A percentile compares a stretch with the other conserved stretches of the same genome.
Evolutionary conservation across 2,888 invertebrate genomes (phyloP).

Genomic region (Drosophila prolongata): DNA sequence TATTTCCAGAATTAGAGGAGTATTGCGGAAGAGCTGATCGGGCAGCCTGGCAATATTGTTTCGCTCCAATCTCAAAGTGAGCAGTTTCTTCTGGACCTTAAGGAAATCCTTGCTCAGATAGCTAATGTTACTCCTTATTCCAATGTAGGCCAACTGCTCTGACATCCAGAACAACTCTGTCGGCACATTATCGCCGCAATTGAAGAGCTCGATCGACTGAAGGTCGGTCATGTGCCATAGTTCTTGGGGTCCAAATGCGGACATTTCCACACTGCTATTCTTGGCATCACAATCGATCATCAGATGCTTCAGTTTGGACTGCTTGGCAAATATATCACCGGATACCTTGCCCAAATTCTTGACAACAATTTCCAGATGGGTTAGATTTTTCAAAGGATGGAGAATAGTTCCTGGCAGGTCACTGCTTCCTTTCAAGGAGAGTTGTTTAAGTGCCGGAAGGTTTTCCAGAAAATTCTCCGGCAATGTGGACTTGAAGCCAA

Average conservation of each 20-base stretch:
- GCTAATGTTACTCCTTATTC: slow-evolving; percentile 67
- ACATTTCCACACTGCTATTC: slow-evolving; percentile 68
- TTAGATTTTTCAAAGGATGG: slow-evolving; percentile 55
- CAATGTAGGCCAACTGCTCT: slow-evolving; percentile 58
- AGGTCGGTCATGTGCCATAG: slow-evolving; percentile 65
- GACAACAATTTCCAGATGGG: slow-evolving; percentile 56
- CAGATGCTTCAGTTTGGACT: slow-evolving; percentile 49
- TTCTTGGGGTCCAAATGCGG: slow-evolving; percentile 62
- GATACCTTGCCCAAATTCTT: slow-evolving; percentile 62
- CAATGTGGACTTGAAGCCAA: slow-evolving; percentile 54
- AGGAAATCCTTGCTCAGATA: slow-evolving; percentile 64
- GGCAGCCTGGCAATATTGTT: slow-evolving; percentile 69
- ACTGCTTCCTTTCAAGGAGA: slow-evolving; percentile 56
- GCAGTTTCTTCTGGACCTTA: slow-evolving; percentile 54
- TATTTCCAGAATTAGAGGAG: slow-evolving; percentile 57
- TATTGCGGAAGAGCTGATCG: slow-evolving; percentile 60
- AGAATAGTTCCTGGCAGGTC: slow-evolving; percentile 58
- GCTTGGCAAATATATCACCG: slow-evolving; percentile 63
- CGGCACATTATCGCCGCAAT: slow-evolving; percentile 69
- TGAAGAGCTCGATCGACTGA: slow-evolving; percentile 56
- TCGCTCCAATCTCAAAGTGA: slow-evolving; percentile 54
- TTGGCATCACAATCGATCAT: slow-evolving; percentile 61
- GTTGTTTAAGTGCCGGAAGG: slow-evolving; percentile 51
- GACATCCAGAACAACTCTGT: slow-evolving; percentile 69
- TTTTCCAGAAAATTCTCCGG: slow-evolving; percentile 58